Evolutionary conservation across 2,797 vertebrate genomes (phyloP).

Genomic region (Schizopygopsis pylzovi): DNA sequence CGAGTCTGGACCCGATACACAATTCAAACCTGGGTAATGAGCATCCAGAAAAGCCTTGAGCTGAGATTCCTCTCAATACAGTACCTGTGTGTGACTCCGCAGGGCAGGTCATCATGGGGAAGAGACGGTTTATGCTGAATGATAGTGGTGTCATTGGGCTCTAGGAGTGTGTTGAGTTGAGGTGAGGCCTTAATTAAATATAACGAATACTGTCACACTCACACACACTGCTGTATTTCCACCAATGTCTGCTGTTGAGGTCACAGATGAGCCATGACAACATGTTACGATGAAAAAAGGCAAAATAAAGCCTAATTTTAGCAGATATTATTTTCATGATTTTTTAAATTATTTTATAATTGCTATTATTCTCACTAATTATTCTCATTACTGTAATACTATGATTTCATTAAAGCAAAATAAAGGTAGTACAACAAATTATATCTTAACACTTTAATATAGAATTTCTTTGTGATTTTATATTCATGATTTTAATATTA

Average conservation of each 20-base stretch:
- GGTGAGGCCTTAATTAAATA: constrained; percentile 11
- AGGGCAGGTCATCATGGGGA: background rate
- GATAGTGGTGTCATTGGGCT: background rate
- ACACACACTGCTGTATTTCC: background rate
- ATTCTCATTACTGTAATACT: background rate
- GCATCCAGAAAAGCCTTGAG: background rate
- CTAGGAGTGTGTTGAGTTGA: background rate
- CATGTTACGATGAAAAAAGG: background rate
- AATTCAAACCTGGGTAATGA: constrained; percentile 6
- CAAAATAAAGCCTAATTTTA: background rate
- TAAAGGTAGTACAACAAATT: background rate
- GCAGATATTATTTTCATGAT: background rate
- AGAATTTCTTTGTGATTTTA: background rate
- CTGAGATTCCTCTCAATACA: constrained; percentile 5
- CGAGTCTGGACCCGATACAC: background rate
- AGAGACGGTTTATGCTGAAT: background rate
- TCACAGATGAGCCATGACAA: background rate
- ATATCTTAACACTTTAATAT: background rate
- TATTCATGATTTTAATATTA: background rate
- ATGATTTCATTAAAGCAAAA: background rate
- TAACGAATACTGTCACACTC: constrained; percentile 2
- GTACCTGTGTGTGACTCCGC: background rate
- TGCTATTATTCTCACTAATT: background rate
- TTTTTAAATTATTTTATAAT: background rate
- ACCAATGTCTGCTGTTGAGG: background rate